Percentiles rank a stretch among this genome's conserved stretches.
Evolutionary conservation across 1,140 invertebrate genomes (phyloP).

Genomic region (Drosophila prosaltans): DNA sequence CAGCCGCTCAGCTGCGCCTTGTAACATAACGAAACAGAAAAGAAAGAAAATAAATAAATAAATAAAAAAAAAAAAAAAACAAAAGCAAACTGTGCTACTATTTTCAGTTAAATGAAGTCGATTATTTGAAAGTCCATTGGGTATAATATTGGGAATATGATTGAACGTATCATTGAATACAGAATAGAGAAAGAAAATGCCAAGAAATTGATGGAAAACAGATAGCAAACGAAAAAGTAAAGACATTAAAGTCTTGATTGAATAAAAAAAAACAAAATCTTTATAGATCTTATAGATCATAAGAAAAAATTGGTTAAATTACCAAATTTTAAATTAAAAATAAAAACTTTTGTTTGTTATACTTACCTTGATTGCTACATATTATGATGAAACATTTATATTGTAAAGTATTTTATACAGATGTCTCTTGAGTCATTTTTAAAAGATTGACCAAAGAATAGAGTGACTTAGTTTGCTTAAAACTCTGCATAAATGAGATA

Average conservation of each 20-base stretch:
- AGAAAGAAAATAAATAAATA: constrained; percentile 8
- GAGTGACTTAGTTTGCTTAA: too few relatives aligned
- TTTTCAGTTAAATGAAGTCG: constrained; percentile 78
- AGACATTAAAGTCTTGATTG: neutral
- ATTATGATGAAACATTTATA: too few relatives aligned
- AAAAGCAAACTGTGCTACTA: constrained; percentile 27
- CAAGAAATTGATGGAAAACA: too few relatives aligned
- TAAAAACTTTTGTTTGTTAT: too few relatives aligned
- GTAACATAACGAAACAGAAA: neutral
- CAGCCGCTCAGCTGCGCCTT: neutral
- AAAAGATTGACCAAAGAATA: too few relatives aligned
- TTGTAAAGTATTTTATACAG: too few relatives aligned
- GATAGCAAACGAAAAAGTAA: neutral
- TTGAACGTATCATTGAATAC: constrained; percentile 54
- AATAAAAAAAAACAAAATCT: neutral
- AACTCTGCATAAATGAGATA: too few relatives aligned
- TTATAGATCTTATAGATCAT: too few relatives aligned
- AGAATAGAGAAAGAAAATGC: neutral
- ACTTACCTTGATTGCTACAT: too few relatives aligned
- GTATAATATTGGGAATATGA: constrained; percentile 58
- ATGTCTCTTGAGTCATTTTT: too few relatives aligned
- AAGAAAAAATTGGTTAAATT: too few relatives aligned
- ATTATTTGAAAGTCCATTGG: constrained; percentile 65
- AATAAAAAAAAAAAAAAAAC: constrained; percentile 17
- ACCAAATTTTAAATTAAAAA: too few relatives aligned